Percentiles rank a stretch among this genome's conserved stretches.
These are phyloP conservation scores for Camponotus floridanus DNA, from an alignment of 1,140 invertebrate genomes.

Conservation along the genomic window DNA sequence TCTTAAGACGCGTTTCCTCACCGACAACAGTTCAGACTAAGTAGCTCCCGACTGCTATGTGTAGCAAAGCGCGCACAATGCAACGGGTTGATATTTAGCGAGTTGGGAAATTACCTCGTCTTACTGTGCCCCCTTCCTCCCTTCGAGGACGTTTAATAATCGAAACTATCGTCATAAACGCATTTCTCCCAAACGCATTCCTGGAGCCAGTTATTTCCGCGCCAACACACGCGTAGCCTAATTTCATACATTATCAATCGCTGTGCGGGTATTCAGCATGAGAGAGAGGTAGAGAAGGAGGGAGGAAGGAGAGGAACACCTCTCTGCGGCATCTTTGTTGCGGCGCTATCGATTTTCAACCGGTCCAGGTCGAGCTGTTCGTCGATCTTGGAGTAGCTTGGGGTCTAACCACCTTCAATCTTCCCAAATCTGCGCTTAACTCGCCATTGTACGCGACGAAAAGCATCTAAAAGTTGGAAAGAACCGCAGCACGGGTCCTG, in stretches of 20 bases:
- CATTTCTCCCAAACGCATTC: conserved; percentile 26
- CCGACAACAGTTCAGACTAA: conserved; percentile 31
- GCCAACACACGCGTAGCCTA: conserved; percentile 20
- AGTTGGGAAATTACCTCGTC: conserved; percentile 43
- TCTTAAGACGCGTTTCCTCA: conserved; percentile 10
- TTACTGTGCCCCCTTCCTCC: not conserved
- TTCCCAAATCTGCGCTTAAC: conserved; percentile 60
- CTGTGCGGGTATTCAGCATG: conserved; percentile 5
- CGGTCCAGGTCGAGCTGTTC: conserved; percentile 48
- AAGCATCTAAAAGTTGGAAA: conserved; percentile 53
- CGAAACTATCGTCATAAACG: conserved; percentile 50
- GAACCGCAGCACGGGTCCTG: conserved; percentile 23
- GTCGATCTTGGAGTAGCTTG: conserved; percentile 39
- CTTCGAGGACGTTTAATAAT: conserved; percentile 36
- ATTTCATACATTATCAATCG: conserved; percentile 54
- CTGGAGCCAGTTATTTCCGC: conserved; percentile 42
- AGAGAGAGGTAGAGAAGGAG: not conserved
- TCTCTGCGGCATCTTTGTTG: conserved; percentile 3
- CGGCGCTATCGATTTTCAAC: conserved; percentile 46
- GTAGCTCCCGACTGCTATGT: not conserved
- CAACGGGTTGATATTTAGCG: conserved; percentile 47
- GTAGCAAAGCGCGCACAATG: not conserved
- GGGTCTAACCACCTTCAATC: conserved; percentile 55
- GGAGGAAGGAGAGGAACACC: not conserved
- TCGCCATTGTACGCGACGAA: conserved; percentile 47